phyloP scores from a whole-genome alignment of 2,113 vertebrate species.

The Indicator indicator region DNA sequence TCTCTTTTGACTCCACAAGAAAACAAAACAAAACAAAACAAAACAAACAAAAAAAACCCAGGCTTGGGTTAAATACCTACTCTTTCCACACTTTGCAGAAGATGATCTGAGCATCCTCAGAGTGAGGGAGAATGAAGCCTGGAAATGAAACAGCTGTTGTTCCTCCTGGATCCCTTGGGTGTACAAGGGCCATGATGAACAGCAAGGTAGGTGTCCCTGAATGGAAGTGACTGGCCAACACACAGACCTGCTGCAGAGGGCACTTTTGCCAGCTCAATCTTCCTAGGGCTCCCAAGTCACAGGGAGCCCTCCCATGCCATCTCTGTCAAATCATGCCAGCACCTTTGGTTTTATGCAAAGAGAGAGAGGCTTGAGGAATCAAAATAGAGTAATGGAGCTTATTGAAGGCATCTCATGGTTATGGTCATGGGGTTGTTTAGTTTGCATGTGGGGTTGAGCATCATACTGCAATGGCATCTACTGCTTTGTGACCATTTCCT shows the following conservation, averaged over 20 bases:
- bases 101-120: neutral
- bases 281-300: neutral
- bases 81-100: neutral
- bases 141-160: neutral
- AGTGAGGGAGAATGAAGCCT: neutral
- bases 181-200: neutral
- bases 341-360: neutral
- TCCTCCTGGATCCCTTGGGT: neutral
- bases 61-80: rapidly evolving
- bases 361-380: neutral
- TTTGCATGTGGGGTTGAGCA: neutral
- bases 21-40: no score
- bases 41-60: neutral
- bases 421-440: neutral
- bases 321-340: neutral
- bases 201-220: neutral
- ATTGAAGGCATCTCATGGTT: neutral
- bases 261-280: neutral
- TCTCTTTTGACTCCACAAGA: neutral
- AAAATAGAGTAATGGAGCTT: neutral
- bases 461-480: neutral
- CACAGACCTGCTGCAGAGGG: rapidly evolving
- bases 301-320: neutral
- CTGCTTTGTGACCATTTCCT: neutral
- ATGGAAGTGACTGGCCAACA: neutral